Percentiles rank a stretch among this genome's conserved stretches.
Evolutionary conservation across 2,888 invertebrate species (phyloP).

Genomic region (Himalopsyche japonica): DNA sequence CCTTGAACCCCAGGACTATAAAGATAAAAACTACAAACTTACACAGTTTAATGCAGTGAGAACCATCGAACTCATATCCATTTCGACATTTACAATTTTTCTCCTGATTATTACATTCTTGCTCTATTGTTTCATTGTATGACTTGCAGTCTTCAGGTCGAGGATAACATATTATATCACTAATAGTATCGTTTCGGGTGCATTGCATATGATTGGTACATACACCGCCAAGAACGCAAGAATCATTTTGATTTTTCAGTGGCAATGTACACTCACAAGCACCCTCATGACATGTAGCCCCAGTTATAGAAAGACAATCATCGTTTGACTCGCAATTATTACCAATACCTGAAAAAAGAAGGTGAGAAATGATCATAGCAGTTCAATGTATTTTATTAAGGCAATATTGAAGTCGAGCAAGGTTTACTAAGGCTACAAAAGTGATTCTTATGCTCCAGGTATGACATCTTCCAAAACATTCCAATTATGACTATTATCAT

Average conservation of each 20-base stretch:
- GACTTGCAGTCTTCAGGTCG: background rate
- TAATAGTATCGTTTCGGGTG: too few species aligned
- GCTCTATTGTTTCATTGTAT: background rate
- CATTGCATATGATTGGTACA: background rate
- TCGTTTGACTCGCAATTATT: background rate
- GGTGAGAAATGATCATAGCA: too few species aligned
- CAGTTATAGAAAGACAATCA: background rate
- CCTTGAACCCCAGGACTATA: background rate
- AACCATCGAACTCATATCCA: background rate
- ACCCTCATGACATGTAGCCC: background rate
- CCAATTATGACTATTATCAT: too few species aligned
- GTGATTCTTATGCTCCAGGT: too few species aligned
- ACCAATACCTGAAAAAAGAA: background rate
- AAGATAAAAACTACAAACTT: background rate
- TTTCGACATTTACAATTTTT: background rate
- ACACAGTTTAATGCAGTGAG: background rate
- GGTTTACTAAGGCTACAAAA: background rate
- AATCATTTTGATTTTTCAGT: background rate
- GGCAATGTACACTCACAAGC: background rate
- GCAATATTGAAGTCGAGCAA: background rate
- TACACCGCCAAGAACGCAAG: background rate
- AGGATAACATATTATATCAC: background rate
- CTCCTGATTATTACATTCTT: background rate
- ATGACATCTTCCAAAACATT: too few species aligned
- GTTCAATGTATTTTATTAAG: too few species aligned